Percentiles rank a stretch among this genome's conserved stretches.
phyloP scores from a whole-genome alignment of 2,888 invertebrate species.

The Epirrita christyi region DNA sequence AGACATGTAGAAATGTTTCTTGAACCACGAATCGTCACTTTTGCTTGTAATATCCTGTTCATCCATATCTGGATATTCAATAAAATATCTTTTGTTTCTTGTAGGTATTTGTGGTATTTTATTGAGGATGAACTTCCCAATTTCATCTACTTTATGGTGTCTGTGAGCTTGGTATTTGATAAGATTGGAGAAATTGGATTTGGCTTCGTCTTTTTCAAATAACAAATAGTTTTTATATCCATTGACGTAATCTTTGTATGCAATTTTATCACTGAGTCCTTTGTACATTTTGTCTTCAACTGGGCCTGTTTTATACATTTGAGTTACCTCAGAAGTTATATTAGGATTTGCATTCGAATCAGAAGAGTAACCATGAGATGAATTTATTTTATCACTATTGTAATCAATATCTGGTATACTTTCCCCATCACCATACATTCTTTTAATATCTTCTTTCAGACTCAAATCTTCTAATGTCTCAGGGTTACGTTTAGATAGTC shows the following conservation, averaged over 20 bases:
- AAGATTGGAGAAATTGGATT: constrained; percentile 64
- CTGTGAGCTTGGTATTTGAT: constrained; percentile 72
- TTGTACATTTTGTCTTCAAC: constrained; percentile 49
- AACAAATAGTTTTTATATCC: constrained; percentile 72
- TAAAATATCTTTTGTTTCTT: constrained; percentile 45
- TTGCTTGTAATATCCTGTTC: constrained; percentile 68
- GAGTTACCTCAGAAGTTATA: neutral
- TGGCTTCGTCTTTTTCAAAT: constrained; percentile 60
- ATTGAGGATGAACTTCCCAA: constrained; percentile 71
- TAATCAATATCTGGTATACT: constrained; percentile 45
- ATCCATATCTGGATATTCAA: constrained; percentile 60
- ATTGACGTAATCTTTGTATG: constrained; percentile 68
- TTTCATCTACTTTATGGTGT: constrained; percentile 74
- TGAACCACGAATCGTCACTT: constrained; percentile 71
- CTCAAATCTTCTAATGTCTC: constrained; percentile 44
- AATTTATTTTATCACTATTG: constrained; percentile 1
- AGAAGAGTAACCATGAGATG: constrained; percentile 7
- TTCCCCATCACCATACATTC: constrained; percentile 44
- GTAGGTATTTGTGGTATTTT: constrained; percentile 62
- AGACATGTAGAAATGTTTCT: constrained; percentile 67
- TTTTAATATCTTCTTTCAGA: constrained; percentile 30
- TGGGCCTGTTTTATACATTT: neutral
- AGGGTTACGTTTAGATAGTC: constrained; percentile 44
- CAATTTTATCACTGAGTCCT: constrained; percentile 60
- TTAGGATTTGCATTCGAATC: neutral